A percentile compares a stretch with the other conserved stretches of the same genome.
These are phyloP conservation scores for Pyrocoelia pectoralis DNA, from an alignment of 2,888 invertebrate genomes.

Conservation along the genomic window DNA sequence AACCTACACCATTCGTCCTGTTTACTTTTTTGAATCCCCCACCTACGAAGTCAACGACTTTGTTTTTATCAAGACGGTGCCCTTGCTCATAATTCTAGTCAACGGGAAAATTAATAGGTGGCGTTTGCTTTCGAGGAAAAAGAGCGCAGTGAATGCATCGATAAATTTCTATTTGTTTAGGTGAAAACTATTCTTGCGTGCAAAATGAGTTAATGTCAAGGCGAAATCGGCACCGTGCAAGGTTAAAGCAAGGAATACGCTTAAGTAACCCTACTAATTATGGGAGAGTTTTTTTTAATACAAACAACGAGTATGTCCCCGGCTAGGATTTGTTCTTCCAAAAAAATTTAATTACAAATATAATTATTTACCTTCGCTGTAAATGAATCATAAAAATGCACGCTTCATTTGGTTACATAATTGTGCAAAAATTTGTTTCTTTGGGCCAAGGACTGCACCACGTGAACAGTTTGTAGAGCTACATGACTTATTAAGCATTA, in stretches of 20 bases:
- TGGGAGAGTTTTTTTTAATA: not conserved
- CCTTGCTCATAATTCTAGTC: too few relatives aligned
- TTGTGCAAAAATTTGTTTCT: slow-evolving; percentile 3
- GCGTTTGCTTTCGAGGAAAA: too few relatives aligned
- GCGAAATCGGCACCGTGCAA: slow-evolving; percentile 23
- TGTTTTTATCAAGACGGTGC: too few relatives aligned
- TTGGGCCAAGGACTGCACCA: slow-evolving; percentile 8
- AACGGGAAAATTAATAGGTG: too few relatives aligned
- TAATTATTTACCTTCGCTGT: not conserved
- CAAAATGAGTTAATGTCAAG: slow-evolving; percentile 27
- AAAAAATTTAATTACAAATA: not conserved
- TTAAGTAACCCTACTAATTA: not conserved
- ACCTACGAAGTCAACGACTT: too few relatives aligned
- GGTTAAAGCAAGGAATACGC: slow-evolving; percentile 16
- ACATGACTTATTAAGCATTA: not conserved
- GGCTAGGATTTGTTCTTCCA: not conserved
- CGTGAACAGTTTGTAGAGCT: not conserved
- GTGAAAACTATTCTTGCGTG: slow-evolving; percentile 30
- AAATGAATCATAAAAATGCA: not conserved
- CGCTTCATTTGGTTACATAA: not conserved
- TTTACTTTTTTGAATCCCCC: too few relatives aligned
- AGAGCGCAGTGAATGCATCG: slow-evolving; percentile 15
- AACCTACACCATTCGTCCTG: too few relatives aligned
- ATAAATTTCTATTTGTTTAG: slow-evolving; percentile 45
- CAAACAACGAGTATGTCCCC: not conserved